Base-by-base conservation (phyloP, 2,888 invertebrate genomes). In the Electrophaes corylata region DNA sequence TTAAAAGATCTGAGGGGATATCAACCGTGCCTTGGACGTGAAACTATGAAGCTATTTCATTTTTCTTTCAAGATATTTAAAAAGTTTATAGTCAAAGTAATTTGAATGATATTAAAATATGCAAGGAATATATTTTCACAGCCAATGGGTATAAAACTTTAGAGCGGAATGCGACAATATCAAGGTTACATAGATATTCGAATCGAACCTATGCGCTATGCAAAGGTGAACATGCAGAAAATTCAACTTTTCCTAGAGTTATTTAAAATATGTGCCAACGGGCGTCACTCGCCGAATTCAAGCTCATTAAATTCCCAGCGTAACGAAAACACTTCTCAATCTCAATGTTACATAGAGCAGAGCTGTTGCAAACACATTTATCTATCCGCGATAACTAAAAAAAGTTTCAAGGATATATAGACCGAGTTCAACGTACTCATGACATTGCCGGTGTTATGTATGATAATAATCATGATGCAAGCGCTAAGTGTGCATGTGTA, bases 331-430 rank as follows among this genome's bases (percentile, higher is more conserved):
- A 60, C 60, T 48, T 31, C 56, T 58, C 49, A 57, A 37, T 31
- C 56, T 58, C 49, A 57, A 37, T 10, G 37, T 37, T 12, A 53
- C 56, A 57, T 53, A 57, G 54, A 55, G 56, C 46, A 52, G 60
- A 55, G 51, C 49, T 12, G 14, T 56, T 35, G 49, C 43, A 63
- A 69, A 69, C 65, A 64, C 52, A 67, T 68, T 66, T 64, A 69
- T 66, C 69, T 69, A 63, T 59, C 41, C 33, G 46, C 60, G 66
- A 76, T 77, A 81, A 78, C 76, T 78, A 81, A 79, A 83, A 84
- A 80, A 81, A 80, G 76, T 73, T 84, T 86, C 90, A 90, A 90
- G 89, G 89, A 86, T 86, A 75, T 75, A 67, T 51, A 29, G 54
- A 54, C 31, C 62, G 75, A 67, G 91, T 87, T 89, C 90, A 89